Evolutionary conservation across 2,888 invertebrate species (phyloP), one percentile per base, ranked within the genome.

Genomic region (Andrena fulva): DNA sequence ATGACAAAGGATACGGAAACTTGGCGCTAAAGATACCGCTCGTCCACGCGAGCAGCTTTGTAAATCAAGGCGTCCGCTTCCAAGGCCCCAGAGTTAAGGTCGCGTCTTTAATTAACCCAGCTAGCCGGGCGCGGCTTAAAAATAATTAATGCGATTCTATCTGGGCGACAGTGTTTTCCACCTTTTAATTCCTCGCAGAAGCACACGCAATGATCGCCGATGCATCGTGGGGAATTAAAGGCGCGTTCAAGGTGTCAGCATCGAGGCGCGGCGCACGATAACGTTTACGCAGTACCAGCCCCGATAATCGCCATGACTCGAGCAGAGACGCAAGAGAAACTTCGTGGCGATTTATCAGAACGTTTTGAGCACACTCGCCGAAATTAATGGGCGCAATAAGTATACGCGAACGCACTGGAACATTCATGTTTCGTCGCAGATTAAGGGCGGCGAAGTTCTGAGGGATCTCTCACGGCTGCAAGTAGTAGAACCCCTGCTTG

Each of bases 101-200:
- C 84, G 75, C n/a, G 52, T 67, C 68, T 86, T 85, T 80, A 73
- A 83, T 70, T 85, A 86, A 74, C 63, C 16, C 50, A 20, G 64
- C 24, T 56, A 16, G 29, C 6, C n/a, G 62, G 70, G 59, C 54
- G 71, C 48, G 33, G 60, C 68, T 82, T 82, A 75, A 82, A 82
- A 79, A 82, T 81, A 82, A 82, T 82, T 79, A 63, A 74, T 31
- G 24, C 20, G 64, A 79, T 68, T 67, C 56, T 35, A 73, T 56
- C 54, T 66, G 31, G 67, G n/a, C 50, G 69, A 24, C 56, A 24
- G 12, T 50, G n/a, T 27, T 27, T 20, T 3, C 6, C 20, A 2
- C 54, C 8, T 66, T n/a, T 33, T 29, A 42, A 42, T 35, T 54
- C 33, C 7, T 62, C 29, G 20, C 7, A 33, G 24, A 16, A 16